Conservation (phyloP, 2,888 invertebrate species). For the Trisateles emortualis region DNA sequence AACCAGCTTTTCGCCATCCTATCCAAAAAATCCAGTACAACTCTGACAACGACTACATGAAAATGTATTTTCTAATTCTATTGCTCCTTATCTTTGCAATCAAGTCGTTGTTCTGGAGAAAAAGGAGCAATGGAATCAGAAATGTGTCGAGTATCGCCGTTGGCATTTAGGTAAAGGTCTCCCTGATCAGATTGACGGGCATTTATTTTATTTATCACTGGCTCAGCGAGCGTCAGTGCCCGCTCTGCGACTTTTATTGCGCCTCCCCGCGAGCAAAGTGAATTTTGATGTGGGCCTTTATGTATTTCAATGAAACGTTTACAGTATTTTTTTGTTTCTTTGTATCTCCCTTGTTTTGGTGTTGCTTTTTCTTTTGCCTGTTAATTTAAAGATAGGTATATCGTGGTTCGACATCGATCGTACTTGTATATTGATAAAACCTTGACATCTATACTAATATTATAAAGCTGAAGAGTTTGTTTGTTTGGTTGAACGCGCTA, state of each 20-base stretch:
- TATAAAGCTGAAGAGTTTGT: not conserved
- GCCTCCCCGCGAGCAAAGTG: slow-evolving; percentile 73
- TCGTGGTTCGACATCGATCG: no score
- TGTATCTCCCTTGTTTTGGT: slow-evolving; percentile 38
- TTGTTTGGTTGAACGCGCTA: no score
- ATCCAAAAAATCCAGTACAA: slow-evolving; percentile 42
- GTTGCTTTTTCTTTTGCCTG: slow-evolving; percentile 31
- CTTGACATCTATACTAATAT: not conserved
- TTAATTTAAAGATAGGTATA: slow-evolving; percentile 42
- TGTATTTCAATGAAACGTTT: slow-evolving; percentile 72
- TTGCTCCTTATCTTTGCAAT: slow-evolving; percentile 13
- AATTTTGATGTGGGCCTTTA: slow-evolving; percentile 79
- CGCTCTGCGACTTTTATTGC: slow-evolving; percentile 64
- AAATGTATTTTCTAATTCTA: slow-evolving; percentile 18
- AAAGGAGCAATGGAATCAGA: slow-evolving; percentile 35
- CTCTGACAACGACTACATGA: slow-evolving; percentile 20
- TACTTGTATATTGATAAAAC: slow-evolving; percentile 25
- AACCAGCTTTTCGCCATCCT: slow-evolving; percentile 30
- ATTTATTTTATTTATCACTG: slow-evolving; percentile 64
- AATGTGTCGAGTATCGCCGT: slow-evolving; percentile 22
- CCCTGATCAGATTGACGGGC: slow-evolving; percentile 54
- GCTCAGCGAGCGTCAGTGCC: slow-evolving; percentile 52
- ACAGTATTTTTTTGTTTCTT: slow-evolving; percentile 50
- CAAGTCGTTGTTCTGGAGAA: not conserved
- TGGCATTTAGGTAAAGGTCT: slow-evolving; percentile 35